phyloP scores from a whole-genome alignment of 2,113 vertebrate genomes.

The Brachypteracias leptosomus region DNA sequence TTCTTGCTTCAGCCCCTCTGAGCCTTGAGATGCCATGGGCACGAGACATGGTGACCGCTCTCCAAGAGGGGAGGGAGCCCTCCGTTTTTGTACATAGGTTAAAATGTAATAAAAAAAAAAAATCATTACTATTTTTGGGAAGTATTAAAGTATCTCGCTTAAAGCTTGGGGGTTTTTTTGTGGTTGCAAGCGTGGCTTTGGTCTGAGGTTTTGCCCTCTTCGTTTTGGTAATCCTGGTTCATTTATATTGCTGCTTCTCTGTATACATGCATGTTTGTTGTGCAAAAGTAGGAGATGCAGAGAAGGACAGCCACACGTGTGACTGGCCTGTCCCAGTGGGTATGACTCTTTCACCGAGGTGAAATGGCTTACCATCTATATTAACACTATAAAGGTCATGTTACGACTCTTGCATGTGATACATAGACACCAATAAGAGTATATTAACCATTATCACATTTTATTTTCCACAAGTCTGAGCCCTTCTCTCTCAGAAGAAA shows the following conservation, averaged over 20 bases:
- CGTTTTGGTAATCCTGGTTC: not conserved
- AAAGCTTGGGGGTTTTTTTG: slow-evolving; percentile 22
- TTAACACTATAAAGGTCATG: not conserved
- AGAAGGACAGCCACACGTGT: slow-evolving; percentile 2
- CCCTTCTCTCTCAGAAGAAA: not conserved
- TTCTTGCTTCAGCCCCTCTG: slow-evolving; percentile 35
- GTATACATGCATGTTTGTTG: not conserved
- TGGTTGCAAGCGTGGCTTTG: slow-evolving; percentile 46
- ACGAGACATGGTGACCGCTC: not conserved
- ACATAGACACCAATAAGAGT: slow-evolving; percentile 55
- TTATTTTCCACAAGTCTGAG: slow-evolving; percentile 43
- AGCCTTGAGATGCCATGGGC: slow-evolving; percentile 17
- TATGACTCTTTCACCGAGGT: not conserved
- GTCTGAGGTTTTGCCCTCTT: not conserved
- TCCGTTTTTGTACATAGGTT: slow-evolving; percentile 63
- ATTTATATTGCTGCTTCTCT: slow-evolving; percentile 43
- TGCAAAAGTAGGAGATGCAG: slow-evolving; percentile 30
- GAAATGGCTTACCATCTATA: not conserved
- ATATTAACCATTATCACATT: slow-evolving; percentile 51
- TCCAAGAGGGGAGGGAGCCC: not conserved
- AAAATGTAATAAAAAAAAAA: slow-evolving; percentile 59
- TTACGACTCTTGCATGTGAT: slow-evolving; percentile 25
- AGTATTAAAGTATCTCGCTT: slow-evolving; percentile 60
- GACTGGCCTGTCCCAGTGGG: not conserved
- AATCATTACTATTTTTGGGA: slow-evolving; percentile 62